Evolutionary conservation across 2,113 vertebrate genomes (phyloP).

Genomic region (Tylochromis polylepis): DNA sequence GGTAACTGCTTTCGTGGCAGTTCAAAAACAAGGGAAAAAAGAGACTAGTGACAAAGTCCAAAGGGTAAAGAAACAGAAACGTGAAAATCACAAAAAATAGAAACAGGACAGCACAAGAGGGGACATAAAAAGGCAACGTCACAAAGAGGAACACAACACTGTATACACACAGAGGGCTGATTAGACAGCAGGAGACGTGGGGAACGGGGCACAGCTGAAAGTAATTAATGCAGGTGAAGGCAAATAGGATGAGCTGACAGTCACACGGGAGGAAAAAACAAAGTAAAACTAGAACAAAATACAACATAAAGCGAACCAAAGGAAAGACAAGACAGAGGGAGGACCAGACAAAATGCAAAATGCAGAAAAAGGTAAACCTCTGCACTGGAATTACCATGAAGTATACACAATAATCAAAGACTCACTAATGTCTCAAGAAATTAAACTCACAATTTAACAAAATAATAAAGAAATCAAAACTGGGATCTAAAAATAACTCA

Average conservation of each 20-base stretch:
- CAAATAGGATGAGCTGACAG: neutral
- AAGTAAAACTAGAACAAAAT: neutral
- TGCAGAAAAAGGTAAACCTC: neutral
- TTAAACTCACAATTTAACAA: neutral
- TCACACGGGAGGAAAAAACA: neutral
- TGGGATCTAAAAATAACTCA: neutral
- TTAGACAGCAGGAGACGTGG: neutral
- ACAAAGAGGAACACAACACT: neutral
- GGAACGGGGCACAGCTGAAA: neutral
- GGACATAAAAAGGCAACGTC: neutral
- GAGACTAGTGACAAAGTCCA: neutral
- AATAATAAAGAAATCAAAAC: neutral
- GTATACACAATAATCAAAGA: neutral
- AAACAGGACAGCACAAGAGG: neutral
- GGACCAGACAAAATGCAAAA: neutral
- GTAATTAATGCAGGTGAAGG: neutral
- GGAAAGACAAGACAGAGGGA: neutral
- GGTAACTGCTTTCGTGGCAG: neutral
- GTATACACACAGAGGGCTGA: neutral
- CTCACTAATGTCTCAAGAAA: neutral
- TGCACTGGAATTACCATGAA: rapidly evolving
- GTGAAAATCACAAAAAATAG: neutral
- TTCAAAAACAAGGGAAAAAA: neutral
- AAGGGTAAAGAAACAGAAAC: neutral
- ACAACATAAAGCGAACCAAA: neutral